Evolutionary conservation across 1,140 invertebrate genomes (phyloP), one percentile per base, ranked within the genome.

Genomic region (Drosophila gunungcola): DNA sequence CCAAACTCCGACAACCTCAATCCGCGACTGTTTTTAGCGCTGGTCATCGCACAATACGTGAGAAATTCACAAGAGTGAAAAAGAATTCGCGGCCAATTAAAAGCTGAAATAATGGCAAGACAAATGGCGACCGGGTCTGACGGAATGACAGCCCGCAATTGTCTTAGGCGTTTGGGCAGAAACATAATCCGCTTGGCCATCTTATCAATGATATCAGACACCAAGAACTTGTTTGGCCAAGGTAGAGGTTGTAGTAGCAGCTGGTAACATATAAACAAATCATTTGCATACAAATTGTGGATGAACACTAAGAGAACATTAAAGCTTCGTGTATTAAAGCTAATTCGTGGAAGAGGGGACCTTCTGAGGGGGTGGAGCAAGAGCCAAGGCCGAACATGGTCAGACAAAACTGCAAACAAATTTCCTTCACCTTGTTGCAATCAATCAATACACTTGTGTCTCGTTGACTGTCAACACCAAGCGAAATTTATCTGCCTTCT

Each of bases 121-220:
- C 75, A 86, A 86, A 86, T 88, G 79, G 73, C 69, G 61, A 76
- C 70, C 27, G 65, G 57, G 61, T 51, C 73, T 73, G 72, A 53
- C 61, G 58, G 62, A 69, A 13, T 84, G 77, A 80, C 80, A 85
- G 65, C 34, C 41, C 29, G 34, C 65, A 70, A 72, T 72, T 72
- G 68, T 72, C 62, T 65, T 52, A 52, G 76, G 41, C 45, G 67
- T 53, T 67, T 52, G 57, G 41, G 27, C 58, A 36, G 32, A 34
- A 36, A 51, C 45, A 49, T 67, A 67, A 67, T 64, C 60, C 60
- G 63, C 29, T 32, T 52, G 53, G 29, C 63, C 76, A 82, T 67
- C 83, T 86, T 86, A 86, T 86, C 82, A 86, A 62, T 72, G 79
- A 67, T 86, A 82, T 82, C 69, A 72, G 60, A 65, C 43, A 43